Base-by-base conservation (phyloP, 1,140 invertebrate species). In the Meloidogyne chitwoodi region DNA sequence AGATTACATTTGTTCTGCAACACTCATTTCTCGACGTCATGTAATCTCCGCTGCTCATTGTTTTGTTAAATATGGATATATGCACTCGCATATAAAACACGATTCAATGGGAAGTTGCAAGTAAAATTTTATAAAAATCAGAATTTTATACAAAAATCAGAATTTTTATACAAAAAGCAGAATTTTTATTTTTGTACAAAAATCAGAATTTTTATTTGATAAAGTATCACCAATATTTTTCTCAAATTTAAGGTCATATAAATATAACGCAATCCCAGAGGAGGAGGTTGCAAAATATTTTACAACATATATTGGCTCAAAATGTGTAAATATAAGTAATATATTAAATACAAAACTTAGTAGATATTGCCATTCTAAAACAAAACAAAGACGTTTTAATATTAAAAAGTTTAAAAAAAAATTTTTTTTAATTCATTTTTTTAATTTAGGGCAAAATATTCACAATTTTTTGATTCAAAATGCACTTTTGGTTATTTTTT, bases 11-110 rank as follows among this genome's bases (percentile, higher is more conserved):
- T 70, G 68, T 70, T 19, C 68, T 27, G 68, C 31, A 8, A 70
- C 68, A n/a, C 61, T 70, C 26, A 70, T 70, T n/a, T 70, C 68
- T 26, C 34, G 61, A 44, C 68, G 68, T 19, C 68, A 70, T 61
- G 68, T 70, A 26, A 31, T 44, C 14, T 41, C 68, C 4, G 68
- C 68, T 19, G 68, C 34, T 1, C 68, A 70, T n/a, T 70, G 68
- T n/a, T 70, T 70, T n/a, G 1, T 8, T 10, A 22, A 24, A 26
- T 14, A 69, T 69, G 44, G 38, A 68, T 11, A 34, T 44, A 34
- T 16, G 26, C 24, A 26, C 12, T 6, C 14, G 14, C 41, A 6
- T 22, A 2, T 16, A 48, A 70, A 48, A 6, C 19, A 38, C 4
- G 38, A 48, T 0, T 8, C 34, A 8, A 6, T 22, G 16, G 44